phyloP scores from a whole-genome alignment of 2,797 vertebrate genomes.

The Perodicticus potto region DNA sequence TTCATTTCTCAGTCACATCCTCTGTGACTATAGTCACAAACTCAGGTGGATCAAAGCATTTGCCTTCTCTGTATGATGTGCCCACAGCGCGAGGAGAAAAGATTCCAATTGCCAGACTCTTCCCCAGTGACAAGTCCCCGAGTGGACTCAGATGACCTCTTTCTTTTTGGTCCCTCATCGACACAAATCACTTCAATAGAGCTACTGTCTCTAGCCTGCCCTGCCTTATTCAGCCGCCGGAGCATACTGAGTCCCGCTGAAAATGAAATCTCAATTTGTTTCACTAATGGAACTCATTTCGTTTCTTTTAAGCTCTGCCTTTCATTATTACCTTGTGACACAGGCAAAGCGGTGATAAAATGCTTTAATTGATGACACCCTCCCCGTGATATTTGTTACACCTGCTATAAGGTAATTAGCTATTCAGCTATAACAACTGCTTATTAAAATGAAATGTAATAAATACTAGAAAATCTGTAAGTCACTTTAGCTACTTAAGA shows the following conservation, averaged over 20 bases:
- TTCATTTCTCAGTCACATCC: background rate
- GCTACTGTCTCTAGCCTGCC: background rate
- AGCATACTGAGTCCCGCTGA: conserved; percentile 35
- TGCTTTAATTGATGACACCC: conserved; percentile 49
- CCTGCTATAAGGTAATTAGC: conserved; percentile 67
- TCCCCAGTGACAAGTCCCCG: background rate
- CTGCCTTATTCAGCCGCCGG: conserved; percentile 54
- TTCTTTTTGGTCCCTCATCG: conserved; percentile 12
- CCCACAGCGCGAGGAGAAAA: conserved; percentile 22
- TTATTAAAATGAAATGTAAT: conserved; percentile 72
- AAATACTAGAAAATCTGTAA: conserved; percentile 71
- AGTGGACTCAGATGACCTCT: background rate
- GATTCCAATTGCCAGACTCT: background rate
- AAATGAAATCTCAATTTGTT: conserved; percentile 78
- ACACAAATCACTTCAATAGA: conserved; percentile 25
- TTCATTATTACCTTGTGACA: conserved; percentile 59
- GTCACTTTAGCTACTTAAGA: conserved; percentile 56
- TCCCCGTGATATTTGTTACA: conserved; percentile 11
- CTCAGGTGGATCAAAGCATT: background rate
- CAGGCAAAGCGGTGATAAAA: conserved; percentile 31
- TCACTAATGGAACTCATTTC: conserved; percentile 51
- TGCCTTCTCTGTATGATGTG: background rate
- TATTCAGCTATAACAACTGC: conserved; percentile 58
- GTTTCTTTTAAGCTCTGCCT: conserved; percentile 50
- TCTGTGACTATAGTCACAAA: background rate